These are phyloP conservation scores for Meteorus colon DNA, from an alignment of 2,888 invertebrate genomes.

Conservation along the genomic window DNA sequence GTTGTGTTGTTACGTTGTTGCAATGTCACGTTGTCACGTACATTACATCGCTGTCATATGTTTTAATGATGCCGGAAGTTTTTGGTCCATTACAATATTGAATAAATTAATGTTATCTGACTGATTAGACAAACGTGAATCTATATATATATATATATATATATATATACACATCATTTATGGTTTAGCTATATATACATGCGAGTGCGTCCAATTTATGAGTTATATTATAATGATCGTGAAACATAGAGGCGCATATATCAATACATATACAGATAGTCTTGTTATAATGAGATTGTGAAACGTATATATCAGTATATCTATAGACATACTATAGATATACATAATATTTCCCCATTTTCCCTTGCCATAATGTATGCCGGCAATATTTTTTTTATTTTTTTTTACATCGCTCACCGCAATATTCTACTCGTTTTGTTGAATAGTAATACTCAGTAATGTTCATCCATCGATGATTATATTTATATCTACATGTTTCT, in stretches of 20 bases:
- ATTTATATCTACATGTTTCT: background rate
- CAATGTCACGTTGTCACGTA: constrained; percentile 40
- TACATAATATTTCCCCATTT: constrained; percentile 56
- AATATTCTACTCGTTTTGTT: background rate
- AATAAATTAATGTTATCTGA: constrained; percentile 30
- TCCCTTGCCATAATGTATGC: constrained; percentile 42
- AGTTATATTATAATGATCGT: constrained; percentile 5
- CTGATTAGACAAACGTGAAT: constrained; percentile 36
- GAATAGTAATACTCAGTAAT: background rate
- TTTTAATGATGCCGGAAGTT: constrained; percentile 51
- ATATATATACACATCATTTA: background rate
- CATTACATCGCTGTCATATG: background rate
- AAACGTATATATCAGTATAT: too few species aligned
- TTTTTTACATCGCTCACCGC: background rate
- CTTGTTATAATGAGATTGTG: constrained; percentile 69
- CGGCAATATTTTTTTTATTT: constrained; percentile 48
- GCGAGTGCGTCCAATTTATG: constrained; percentile 14
- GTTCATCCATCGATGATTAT: background rate
- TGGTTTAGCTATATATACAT: background rate
- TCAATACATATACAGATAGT: constrained; percentile 37
- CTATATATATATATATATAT: background rate
- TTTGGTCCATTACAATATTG: constrained; percentile 27
- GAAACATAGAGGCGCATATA: background rate
- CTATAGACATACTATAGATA: too few species aligned
- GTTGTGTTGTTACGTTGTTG: constrained; percentile 33